phyloP scores from a whole-genome alignment of 2,113 vertebrate species.

The Prietella phreatophila region DNA sequence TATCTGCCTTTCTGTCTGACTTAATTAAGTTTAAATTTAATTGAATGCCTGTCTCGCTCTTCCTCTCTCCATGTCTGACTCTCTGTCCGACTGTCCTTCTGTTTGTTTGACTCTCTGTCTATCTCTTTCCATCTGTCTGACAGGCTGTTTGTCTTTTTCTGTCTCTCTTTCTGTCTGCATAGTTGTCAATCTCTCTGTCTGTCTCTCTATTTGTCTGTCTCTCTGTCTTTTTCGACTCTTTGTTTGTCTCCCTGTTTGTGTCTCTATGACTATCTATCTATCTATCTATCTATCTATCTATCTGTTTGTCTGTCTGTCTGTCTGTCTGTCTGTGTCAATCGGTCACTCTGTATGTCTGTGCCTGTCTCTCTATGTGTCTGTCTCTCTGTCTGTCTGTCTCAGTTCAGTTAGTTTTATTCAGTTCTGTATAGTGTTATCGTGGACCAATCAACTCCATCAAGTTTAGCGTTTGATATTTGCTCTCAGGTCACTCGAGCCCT shows the following conservation, averaged over 20 bases:
- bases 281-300: neutral
- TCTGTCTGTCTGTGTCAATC: too few relatives aligned
- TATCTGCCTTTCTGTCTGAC: neutral
- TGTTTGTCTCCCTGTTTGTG: neutral
- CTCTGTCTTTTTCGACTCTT: neutral
- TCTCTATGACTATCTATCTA: too few relatives aligned
- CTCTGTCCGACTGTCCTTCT: neutral
- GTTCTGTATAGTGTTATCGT: too few relatives aligned
- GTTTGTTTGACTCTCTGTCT: neutral
- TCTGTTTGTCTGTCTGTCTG: neutral
- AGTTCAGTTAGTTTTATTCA: too few relatives aligned
- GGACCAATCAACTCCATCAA: too few relatives aligned
- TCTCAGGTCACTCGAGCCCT: too few relatives aligned
- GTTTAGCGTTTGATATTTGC: too few relatives aligned
- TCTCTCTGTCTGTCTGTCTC: neutral
- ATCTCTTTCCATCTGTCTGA: neutral
- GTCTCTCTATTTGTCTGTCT: neutral
- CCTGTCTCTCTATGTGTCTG: neutral
- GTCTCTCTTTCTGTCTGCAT: neutral
- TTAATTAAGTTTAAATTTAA: too few relatives aligned
- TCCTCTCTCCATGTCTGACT: neutral
- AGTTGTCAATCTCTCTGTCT: neutral
- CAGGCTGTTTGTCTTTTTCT: neutral
- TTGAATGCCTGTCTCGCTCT: neutral
- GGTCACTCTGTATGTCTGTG: too few relatives aligned